These are phyloP conservation scores for Epinephelus awoara DNA, from an alignment of 2,797 vertebrate genomes.

Conservation along the genomic window DNA sequence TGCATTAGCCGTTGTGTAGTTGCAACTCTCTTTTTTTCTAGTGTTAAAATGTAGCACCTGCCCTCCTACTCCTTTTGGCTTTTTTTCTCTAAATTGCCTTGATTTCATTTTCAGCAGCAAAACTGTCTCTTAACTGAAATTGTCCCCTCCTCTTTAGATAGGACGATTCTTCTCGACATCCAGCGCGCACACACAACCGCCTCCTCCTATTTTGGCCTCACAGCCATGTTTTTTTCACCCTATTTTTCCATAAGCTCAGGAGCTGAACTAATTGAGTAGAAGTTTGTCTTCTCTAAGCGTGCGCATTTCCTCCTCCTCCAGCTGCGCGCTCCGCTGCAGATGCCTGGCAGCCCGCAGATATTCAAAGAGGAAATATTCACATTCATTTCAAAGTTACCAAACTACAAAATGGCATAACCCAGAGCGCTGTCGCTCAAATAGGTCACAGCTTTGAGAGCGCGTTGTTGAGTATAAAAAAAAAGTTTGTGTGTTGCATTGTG, in stretches of 20 bases:
- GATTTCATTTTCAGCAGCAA: constrained; percentile 3
- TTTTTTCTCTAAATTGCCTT: constrained; percentile 3
- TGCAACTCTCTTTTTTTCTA: background rate
- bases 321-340: background rate
- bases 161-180: background rate
- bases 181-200: background rate
- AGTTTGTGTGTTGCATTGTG: constrained; percentile 10
- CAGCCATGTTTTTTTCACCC: background rate
- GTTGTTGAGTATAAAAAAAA: background rate
- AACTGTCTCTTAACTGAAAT: constrained; percentile 2
- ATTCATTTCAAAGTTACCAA: constrained; percentile 31
- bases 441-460: constrained; percentile 37
- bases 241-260: background rate
- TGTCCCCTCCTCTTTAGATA: background rate
- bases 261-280: background rate
- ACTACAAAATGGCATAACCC: constrained; percentile 39
- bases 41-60: background rate
- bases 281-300: background rate
- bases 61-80: background rate
- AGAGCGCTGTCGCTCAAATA: constrained; percentile 37
- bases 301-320: constrained; percentile 7
- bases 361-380: constrained; percentile 7
- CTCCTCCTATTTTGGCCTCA: constrained; percentile 8
- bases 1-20: background rate
- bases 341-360: background rate